Evolutionary conservation across 2,888 invertebrate species (phyloP).

Genomic region (Andrena chrysosceles): DNA sequence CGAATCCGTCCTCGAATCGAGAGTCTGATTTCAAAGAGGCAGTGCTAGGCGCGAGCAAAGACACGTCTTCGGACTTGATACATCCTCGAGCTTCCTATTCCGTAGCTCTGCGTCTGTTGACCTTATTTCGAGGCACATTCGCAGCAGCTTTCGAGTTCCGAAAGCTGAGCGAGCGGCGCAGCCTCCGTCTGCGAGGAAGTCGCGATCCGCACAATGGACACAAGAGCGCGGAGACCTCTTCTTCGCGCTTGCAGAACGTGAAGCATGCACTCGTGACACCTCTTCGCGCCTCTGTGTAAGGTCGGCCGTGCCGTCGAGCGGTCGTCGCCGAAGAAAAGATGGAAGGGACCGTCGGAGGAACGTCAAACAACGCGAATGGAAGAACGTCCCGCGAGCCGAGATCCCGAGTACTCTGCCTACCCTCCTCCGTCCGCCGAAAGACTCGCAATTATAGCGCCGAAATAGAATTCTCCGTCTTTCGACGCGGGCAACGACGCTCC

Average conservation of each 20-base stretch:
- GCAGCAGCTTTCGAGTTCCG: constrained; percentile 19
- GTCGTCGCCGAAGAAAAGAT: constrained; percentile 39
- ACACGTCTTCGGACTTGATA: constrained; percentile 27
- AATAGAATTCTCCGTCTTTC: constrained; percentile 37
- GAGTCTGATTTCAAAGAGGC: constrained; percentile 4
- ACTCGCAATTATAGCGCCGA: constrained; percentile 51
- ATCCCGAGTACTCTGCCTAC: not conserved
- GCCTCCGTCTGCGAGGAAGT: constrained; percentile 25
- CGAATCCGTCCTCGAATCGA: not conserved
- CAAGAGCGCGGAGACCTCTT: constrained; percentile 45
- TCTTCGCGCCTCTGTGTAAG: constrained; percentile 40
- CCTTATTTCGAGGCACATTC: constrained; percentile 59
- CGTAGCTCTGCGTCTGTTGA: constrained; percentile 53
- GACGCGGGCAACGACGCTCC: constrained; percentile 2
- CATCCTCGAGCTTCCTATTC: constrained; percentile 18
- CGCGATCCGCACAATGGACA: constrained; percentile 50
- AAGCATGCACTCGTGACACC: constrained; percentile 62
- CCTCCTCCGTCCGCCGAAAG: constrained; percentile 15
- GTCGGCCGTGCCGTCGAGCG: constrained; percentile 45
- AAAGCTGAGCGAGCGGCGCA: constrained; percentile 11
- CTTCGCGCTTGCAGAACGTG: constrained; percentile 64
- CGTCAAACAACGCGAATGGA: constrained; percentile 35
- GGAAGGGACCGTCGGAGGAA: not conserved
- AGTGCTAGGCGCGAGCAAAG: not conserved
- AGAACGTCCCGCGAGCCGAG: not conserved